Percentiles rank a stretch among this genome's conserved stretches.
Conservation (phyloP, 2,797 vertebrate species). For the Spheniscus humboldti region DNA sequence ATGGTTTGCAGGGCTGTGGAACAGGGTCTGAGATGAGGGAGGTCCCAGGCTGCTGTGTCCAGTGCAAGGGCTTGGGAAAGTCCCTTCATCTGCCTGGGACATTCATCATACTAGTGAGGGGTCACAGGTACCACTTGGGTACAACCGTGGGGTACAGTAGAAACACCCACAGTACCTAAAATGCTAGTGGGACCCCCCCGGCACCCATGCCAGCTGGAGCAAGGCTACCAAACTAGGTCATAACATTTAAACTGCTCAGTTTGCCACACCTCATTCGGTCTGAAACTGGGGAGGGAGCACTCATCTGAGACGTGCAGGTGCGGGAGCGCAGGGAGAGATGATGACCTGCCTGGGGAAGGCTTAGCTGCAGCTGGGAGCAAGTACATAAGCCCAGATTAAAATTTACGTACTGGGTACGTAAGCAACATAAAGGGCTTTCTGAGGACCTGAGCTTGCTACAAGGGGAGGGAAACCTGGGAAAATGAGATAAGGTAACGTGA, state of each 20-base stretch:
- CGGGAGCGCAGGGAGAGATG: not conserved
- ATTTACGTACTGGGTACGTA: rapidly evolving
- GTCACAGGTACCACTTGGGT: not conserved
- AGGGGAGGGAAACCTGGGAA: not conserved
- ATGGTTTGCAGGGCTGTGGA: not conserved
- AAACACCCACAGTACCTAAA: not conserved
- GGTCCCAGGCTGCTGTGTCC: not conserved
- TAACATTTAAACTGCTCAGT: not conserved
- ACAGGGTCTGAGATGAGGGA: not conserved
- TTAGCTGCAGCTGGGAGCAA: not conserved
- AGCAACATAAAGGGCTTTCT: not conserved
- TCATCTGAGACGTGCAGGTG: not conserved
- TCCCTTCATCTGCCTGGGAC: not conserved
- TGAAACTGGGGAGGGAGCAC: not conserved
- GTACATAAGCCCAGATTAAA: not conserved
- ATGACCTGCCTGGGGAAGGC: not conserved
- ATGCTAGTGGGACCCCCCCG: not conserved
- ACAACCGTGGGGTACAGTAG: not conserved
- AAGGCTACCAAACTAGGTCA: not conserved
- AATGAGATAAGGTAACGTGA: not conserved
- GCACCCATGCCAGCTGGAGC: not conserved
- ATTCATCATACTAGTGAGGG: not conserved
- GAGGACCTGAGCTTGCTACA: not conserved
- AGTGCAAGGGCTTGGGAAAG: not conserved
- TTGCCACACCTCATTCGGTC: not conserved